phyloP scores from a whole-genome alignment of 2,888 invertebrate genomes.

The Malacosoma neustria region DNA sequence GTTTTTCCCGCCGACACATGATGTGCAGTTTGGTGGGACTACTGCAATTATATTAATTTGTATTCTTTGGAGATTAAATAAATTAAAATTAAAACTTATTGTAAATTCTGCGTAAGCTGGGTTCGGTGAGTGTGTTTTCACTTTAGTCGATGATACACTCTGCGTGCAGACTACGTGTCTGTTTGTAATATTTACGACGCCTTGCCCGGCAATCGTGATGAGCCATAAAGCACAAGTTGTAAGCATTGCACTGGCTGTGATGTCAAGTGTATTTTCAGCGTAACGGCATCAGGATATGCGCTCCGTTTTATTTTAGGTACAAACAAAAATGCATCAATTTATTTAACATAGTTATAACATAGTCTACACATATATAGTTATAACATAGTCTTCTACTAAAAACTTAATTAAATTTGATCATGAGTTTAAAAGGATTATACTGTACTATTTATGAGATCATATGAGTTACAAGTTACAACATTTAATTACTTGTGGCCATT shows the following conservation, averaged over 20 bases:
- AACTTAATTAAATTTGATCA: too few species aligned
- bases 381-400: too few species aligned
- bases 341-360: too few species aligned
- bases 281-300: constrained; percentile 33
- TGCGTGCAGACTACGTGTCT: constrained; percentile 24
- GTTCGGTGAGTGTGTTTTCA: constrained; percentile 5
- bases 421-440: too few species aligned
- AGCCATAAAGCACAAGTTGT: constrained; percentile 56
- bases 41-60: too few species aligned
- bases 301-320: constrained; percentile 39
- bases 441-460: too few species aligned
- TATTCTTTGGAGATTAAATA: too few species aligned
- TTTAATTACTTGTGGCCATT: too few species aligned
- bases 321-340: too few species aligned
- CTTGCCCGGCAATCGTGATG: constrained; percentile 52
- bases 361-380: too few species aligned
- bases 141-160: constrained; percentile 2
- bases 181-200: constrained; percentile 46
- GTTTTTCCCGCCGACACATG: neutral
- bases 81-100: neutral
- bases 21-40: too few species aligned
- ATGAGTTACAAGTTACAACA: too few species aligned
- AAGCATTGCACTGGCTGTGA: constrained; percentile 36
- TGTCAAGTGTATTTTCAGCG: constrained; percentile 64
- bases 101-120: neutral